Percentiles rank a stretch among this genome's conserved stretches.
Conservation (phyloP, 2,888 invertebrate species). For the Apantesis nais region DNA sequence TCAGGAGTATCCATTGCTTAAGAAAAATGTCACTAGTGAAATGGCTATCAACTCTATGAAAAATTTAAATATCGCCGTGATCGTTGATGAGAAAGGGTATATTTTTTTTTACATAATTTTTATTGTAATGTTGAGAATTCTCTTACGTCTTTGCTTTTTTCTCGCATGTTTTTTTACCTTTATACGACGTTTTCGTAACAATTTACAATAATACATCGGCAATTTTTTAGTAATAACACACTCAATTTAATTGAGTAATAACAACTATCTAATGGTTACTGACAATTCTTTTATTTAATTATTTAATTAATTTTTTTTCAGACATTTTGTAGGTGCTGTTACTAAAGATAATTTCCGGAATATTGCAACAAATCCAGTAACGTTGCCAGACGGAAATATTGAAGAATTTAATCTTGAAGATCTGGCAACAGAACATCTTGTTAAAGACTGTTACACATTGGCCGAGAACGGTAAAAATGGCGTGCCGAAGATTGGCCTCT, state of each 20-base stretch:
- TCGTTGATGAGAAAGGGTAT: conserved; percentile 67
- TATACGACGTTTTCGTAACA: too few relatives aligned
- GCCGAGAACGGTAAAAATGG: conserved; percentile 55
- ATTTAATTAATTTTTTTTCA: conserved; percentile 17
- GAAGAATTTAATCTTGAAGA: conserved; percentile 82
- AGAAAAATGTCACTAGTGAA: conserved; percentile 83
- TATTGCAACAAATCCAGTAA: conserved; percentile 61
- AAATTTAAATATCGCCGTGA: conserved; percentile 47
- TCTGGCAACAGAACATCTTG: conserved; percentile 78
- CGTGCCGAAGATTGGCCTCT: conserved; percentile 86
- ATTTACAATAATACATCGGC: background rate
- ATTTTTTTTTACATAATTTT: too few relatives aligned
- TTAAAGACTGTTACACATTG: conserved; percentile 87
- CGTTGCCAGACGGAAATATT: conserved; percentile 48
- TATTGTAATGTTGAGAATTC: background rate
- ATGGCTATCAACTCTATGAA: conserved; percentile 88
- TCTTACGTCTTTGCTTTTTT: background rate
- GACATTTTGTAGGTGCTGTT: conserved; percentile 50
- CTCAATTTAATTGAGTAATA: background rate
- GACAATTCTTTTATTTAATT: background rate
- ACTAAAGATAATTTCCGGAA: conserved; percentile 81
- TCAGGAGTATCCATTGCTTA: conserved; percentile 63
- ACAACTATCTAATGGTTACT: background rate
- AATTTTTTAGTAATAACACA: too few relatives aligned
- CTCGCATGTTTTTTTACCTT: too few relatives aligned